These are phyloP conservation scores for Anguilla pacifica DNA, from an alignment of 2,797 vertebrate species.

Conservation along the genomic window DNA sequence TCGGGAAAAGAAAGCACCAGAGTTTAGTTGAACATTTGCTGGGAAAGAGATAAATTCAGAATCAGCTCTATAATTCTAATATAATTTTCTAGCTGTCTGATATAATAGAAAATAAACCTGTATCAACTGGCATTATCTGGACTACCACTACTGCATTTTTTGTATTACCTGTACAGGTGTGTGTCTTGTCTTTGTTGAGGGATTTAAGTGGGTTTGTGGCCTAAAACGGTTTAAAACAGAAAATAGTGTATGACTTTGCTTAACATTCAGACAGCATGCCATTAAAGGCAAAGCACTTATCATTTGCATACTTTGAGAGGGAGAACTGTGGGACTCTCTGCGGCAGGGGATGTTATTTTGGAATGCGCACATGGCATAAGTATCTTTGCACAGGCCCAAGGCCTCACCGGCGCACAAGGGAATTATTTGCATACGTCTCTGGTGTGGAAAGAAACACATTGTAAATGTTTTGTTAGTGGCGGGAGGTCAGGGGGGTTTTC, in stretches of 20 bases:
- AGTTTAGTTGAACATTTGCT: neutral
- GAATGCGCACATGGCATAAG: neutral
- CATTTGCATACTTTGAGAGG: neutral
- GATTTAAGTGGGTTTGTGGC: neutral
- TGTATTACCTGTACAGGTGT: neutral
- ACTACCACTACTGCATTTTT: neutral
- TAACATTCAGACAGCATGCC: neutral
- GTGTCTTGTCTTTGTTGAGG: neutral
- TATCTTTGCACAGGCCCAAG: neutral
- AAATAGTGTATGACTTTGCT: neutral
- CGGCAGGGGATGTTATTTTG: neutral
- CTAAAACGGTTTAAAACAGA: neutral
- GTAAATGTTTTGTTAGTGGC: neutral
- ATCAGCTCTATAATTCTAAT: no score
- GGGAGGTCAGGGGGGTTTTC: neutral
- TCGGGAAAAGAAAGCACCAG: neutral
- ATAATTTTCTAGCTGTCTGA: no score
- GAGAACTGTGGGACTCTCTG: neutral
- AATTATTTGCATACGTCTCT: neutral
- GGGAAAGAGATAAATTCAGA: neutral
- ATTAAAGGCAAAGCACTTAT: neutral
- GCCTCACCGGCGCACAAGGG: neutral
- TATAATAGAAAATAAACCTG: no score
- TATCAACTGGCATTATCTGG: neutral
- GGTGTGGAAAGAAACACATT: neutral